Evolutionary conservation across 2,888 invertebrate species (phyloP), one percentile per base, ranked within the genome.

Genomic region (Diloba caeruleocephala): DNA sequence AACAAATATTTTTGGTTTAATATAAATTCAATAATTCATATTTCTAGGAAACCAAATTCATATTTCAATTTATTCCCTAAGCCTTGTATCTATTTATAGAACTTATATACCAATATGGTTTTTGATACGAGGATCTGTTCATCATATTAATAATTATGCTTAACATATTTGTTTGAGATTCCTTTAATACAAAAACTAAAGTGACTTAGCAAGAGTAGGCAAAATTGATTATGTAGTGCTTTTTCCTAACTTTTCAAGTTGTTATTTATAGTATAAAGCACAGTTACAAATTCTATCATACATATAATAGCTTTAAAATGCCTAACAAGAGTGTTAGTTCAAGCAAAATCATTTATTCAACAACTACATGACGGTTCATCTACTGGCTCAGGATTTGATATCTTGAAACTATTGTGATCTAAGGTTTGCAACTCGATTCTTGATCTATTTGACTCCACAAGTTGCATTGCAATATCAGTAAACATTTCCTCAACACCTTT

Each of bases 401-500:
- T 95, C 86, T 96, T 96, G 79, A 97, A 97, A 71, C 96, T 96
- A 76, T 96, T 95, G 63, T 96, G 95, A 66, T 97, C 96, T 84
- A 97, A 94, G 6, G 96, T 95, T 77, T 97, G 97, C 39, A 98
- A 89, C 74, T 97, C 97, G 87, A 97, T 95, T 74, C 96, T 94
- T n/a, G 97, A 97, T 71, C 97, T 94, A 79, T 97, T 98, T 15
- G 96, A 95, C 73, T 96, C 96, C 0, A 97, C 96, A 55, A 98
- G 87, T 70, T 97, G 97, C 51, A 94, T 94, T 7, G 98, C 97
- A 82, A 98, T 98, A 75, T 98, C 98, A 32, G 95, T 93, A 84
- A 98, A 98, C 98, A 98, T 98, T 84, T 98, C 96, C 62, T 97
- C 96, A 14, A 98, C 94, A 4, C 98, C 98, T 78, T 96, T 96